phyloP scores from a whole-genome alignment of 1,140 invertebrate genomes.

The Chelonus insularis region DNA sequence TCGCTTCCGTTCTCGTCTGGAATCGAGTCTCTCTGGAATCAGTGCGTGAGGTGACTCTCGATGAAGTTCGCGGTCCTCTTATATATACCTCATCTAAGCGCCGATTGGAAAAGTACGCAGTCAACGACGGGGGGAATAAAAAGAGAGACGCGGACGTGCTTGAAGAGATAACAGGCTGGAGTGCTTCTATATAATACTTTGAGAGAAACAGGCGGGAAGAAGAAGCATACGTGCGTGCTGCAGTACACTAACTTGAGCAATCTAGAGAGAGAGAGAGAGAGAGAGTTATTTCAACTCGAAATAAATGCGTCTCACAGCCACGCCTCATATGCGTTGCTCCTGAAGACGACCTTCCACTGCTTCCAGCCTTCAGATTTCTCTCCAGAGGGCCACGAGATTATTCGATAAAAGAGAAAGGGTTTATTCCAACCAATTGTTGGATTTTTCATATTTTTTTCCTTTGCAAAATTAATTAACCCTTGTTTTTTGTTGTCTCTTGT shows the following conservation, averaged over 20 bases:
- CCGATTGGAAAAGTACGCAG: conserved; percentile 41
- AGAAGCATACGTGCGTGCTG: too few species aligned
- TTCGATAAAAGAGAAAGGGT: conserved; percentile 22
- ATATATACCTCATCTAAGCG: conserved; percentile 21
- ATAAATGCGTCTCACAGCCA: conserved; percentile 33
- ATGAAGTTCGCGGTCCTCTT: conserved; percentile 7
- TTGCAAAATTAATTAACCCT: too few species aligned
- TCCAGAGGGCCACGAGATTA: conserved; percentile 13
- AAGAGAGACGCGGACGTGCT: conserved; percentile 21
- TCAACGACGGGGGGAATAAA: conserved; percentile 28
- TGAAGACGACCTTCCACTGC: conserved; percentile 33
- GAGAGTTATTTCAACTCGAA: conserved; percentile 20
- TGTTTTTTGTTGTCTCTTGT: too few species aligned
- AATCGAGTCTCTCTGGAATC: conserved; percentile 17
- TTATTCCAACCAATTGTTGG: too few species aligned
- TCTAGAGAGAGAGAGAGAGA: neutral
- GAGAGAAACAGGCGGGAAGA: neutral
- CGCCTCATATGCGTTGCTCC: conserved; percentile 24
- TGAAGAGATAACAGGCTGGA: conserved; percentile 23
- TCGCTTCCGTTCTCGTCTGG: conserved; percentile 25
- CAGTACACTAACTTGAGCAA: neutral
- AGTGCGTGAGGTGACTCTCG: conserved; percentile 24
- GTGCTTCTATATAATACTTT: too few species aligned
- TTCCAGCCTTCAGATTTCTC: conserved; percentile 27
- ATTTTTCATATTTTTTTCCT: too few species aligned